Base-by-base conservation (phyloP, 2,113 vertebrate genomes). In the Thamnaconus septentrionalis region DNA sequence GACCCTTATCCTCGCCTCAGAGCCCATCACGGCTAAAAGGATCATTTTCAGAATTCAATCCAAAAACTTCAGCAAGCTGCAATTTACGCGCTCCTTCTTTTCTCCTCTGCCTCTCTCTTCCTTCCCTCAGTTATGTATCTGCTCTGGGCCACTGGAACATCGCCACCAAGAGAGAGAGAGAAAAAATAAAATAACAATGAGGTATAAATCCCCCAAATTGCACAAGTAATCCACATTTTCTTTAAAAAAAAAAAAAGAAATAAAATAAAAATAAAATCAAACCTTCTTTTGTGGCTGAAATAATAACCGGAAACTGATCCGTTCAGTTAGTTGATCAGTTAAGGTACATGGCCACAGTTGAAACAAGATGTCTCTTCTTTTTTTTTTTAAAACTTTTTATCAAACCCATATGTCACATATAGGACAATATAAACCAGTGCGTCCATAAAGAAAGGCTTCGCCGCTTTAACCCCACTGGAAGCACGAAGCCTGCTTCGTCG, bases 11-110 rank as follows among this genome's bases (percentile, higher is more conserved):
- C 81, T 86, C 86, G 88, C 87, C 83, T 86, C 84, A 86, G 85
- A 88, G 89, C 78, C 88, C 91, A 92, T 89, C 81, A 88, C 86
- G 89, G 87, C 88, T 91, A 89, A 91, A 91, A 92, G 89, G 76
- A 91, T 93, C 91, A 90, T 92, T 93, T 91, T 91, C 90, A 92
- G 87, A 92, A 91, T 93, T 91, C 91, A 93, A 88, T 87, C 90
- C 83, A 87, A 88, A 90, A 51, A 93, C 89, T 93, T 92, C 82
- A 92, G 87, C 91, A 90, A 91, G 90, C 88, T 88, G 87, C 91
- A 92, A 82, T 91, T 92, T 88, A 86, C 86, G 84, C 88, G 78
- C 85, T 82, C 69, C 39, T 8, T 43, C 46, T 54, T 44, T 46
- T 43, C 60, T 39, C 47, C 55, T 53, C 44, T 55, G 9, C 8